Evolutionary conservation across 2,113 vertebrate species (phyloP).

Genomic region (Amia ocellicauda): DNA sequence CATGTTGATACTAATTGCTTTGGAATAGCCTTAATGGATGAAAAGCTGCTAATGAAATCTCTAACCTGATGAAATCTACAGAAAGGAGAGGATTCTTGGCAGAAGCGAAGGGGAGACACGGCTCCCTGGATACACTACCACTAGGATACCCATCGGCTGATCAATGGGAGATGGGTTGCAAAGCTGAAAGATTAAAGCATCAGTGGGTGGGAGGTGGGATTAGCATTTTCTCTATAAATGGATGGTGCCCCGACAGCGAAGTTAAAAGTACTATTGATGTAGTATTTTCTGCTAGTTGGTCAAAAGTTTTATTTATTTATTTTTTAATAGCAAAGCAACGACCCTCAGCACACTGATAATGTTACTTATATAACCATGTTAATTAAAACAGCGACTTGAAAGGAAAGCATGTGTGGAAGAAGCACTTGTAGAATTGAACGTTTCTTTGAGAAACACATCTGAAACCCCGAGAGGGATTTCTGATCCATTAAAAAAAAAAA

Average conservation of each 20-base stretch:
- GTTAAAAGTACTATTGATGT: slow-evolving; percentile 55
- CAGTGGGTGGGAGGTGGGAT: slow-evolving; percentile 20
- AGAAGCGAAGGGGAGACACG: background rate
- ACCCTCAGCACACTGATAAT: slow-evolving; percentile 43
- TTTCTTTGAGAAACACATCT: too few species aligned
- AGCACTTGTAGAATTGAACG: too few species aligned
- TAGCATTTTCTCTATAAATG: slow-evolving; percentile 25
- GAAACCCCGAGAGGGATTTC: too few species aligned
- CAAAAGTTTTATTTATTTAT: too few species aligned
- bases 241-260: slow-evolving; percentile 38
- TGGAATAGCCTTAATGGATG: slow-evolving; percentile 59
- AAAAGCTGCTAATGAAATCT: slow-evolving; percentile 56
- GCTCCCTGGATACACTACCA: slow-evolving; percentile 21
- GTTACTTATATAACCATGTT: slow-evolving; percentile 28
- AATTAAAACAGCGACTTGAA: slow-evolving; percentile 17
- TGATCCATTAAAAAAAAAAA: too few species aligned
- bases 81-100: slow-evolving; percentile 34
- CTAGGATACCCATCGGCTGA: slow-evolving; percentile 17
- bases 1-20: slow-evolving; percentile 51
- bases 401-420: background rate
- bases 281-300: slow-evolving; percentile 20
- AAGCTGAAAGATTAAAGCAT: slow-evolving; percentile 20
- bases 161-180: slow-evolving; percentile 15
- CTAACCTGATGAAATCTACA: slow-evolving; percentile 46
- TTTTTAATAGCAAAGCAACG: slow-evolving; percentile 45